Conservation (phyloP, 2,113 vertebrate genomes). For the Caranx melampygus region DNA sequence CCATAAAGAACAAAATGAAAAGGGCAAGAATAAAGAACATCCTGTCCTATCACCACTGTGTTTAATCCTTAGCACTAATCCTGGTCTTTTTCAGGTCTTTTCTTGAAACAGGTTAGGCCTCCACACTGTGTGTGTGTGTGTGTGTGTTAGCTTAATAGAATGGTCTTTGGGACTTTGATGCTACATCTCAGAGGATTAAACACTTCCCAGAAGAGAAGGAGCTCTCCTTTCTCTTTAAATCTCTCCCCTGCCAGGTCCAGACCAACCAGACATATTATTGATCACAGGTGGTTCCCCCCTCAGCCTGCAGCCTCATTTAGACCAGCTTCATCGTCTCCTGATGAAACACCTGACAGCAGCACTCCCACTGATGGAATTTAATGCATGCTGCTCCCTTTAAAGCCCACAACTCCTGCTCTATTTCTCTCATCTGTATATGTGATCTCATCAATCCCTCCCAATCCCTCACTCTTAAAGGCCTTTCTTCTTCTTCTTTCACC, state of each 20-base stretch:
- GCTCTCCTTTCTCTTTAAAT: slow-evolving; percentile 59
- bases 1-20: slow-evolving; percentile 13
- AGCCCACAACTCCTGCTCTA: slow-evolving; percentile 40
- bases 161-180: slow-evolving; percentile 53
- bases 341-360: slow-evolving; percentile 61
- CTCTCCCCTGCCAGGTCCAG: slow-evolving; percentile 35
- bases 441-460: slow-evolving; percentile 50
- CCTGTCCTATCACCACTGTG: background rate
- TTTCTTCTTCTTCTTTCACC: slow-evolving; percentile 16
- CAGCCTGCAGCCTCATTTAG: slow-evolving; percentile 71
- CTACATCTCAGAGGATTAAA: slow-evolving; percentile 62
- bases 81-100: background rate
- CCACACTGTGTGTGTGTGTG: background rate
- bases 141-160: slow-evolving; percentile 35
- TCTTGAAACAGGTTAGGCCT: slow-evolving; percentile 12
- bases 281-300: slow-evolving; percentile 60
- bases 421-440: slow-evolving; percentile 25
- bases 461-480: slow-evolving; percentile 25
- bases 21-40: background rate
- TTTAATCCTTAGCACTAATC: slow-evolving; percentile 14
- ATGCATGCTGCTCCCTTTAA: slow-evolving; percentile 60
- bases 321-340: slow-evolving; percentile 67
- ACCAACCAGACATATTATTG: slow-evolving; percentile 64
- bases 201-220: slow-evolving; percentile 26
- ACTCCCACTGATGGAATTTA: slow-evolving; percentile 63